Conservation (phyloP, 2,888 invertebrate genomes). For the Reticulitermes lucifugus region DNA sequence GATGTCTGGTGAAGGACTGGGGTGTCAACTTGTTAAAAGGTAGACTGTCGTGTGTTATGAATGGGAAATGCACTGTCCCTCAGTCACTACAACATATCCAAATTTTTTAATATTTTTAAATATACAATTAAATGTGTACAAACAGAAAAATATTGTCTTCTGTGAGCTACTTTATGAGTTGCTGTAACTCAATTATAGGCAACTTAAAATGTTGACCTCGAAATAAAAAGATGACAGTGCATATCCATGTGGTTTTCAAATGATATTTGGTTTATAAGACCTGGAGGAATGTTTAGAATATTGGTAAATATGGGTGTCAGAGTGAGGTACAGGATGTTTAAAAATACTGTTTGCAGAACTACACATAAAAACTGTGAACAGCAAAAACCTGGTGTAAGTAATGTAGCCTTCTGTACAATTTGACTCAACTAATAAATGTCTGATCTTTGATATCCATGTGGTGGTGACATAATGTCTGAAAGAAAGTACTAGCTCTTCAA, state of each 20-base stretch:
- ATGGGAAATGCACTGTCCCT: not conserved
- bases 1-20: not conserved
- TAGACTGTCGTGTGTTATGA: slow-evolving; percentile 10
- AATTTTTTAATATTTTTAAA: not conserved
- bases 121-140: slow-evolving; percentile 3
- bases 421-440: too few species aligned
- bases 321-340: too few species aligned
- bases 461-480: not conserved
- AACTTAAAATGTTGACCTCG: not conserved
- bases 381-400: too few species aligned
- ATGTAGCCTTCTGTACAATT: too few species aligned
- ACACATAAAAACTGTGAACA: too few species aligned
- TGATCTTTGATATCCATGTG: not conserved
- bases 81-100: not conserved
- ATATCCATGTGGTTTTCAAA: not conserved
- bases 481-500: not conserved
- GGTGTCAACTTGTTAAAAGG: not conserved
- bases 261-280: too few species aligned
- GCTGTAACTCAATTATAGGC: not conserved
- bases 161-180: not conserved
- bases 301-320: too few species aligned
- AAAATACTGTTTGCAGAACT: too few species aligned
- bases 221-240: not conserved
- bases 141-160: not conserved
- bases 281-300: too few species aligned